Evolutionary conservation across 1,140 invertebrate genomes (phyloP).

Genomic region (Magallana gigas): DNA sequence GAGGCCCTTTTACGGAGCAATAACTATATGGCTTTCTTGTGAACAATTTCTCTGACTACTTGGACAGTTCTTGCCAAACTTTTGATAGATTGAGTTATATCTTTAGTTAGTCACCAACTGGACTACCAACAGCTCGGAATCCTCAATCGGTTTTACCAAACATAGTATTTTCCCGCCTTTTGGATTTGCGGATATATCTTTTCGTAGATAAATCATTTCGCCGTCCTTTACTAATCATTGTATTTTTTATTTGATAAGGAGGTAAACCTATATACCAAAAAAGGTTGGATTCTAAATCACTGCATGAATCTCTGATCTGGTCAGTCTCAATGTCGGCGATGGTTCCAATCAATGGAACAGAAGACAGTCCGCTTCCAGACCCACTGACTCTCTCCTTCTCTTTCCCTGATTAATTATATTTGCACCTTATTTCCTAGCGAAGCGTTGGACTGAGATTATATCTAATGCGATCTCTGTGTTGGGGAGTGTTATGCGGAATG

Average conservation of each 20-base stretch:
- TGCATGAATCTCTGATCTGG: too few species aligned
- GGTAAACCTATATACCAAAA: too few species aligned
- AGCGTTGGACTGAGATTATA: background rate
- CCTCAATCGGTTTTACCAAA: too few species aligned
- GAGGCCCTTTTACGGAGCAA: too few species aligned
- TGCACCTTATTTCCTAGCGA: conserved; percentile 2
- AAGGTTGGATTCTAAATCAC: too few species aligned
- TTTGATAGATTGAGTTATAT: background rate
- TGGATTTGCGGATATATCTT: too few species aligned
- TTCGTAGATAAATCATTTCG: too few species aligned
- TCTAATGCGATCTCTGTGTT: background rate
- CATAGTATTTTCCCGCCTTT: too few species aligned
- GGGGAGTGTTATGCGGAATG: background rate
- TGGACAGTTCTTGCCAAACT: background rate
- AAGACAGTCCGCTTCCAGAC: background rate
- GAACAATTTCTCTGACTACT: background rate
- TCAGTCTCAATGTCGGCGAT: too few species aligned
- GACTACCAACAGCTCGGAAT: too few species aligned
- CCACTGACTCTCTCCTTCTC: background rate
- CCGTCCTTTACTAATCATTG: too few species aligned
- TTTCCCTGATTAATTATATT: conserved; percentile 10
- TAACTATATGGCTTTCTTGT: background rate
- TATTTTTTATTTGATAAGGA: too few species aligned
- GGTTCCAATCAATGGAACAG: background rate
- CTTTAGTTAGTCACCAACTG: background rate